Evolutionary conservation across 37 sponge, comb jelly and placozoan genomes (phyloP).

Genomic region (Spongilla lacustris): DNA sequence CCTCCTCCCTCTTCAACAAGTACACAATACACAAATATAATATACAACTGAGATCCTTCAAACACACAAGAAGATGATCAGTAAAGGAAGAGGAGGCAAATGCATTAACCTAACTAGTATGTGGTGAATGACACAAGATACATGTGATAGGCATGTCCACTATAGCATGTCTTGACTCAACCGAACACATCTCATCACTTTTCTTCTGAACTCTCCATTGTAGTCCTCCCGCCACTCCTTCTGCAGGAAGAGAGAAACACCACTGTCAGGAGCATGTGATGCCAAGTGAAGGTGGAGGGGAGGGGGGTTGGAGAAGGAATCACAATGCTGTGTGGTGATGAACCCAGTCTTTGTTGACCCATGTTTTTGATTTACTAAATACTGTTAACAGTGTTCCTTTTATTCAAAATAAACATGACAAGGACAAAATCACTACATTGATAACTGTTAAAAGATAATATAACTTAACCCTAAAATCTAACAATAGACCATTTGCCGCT

Average conservation of each 20-base stretch:
- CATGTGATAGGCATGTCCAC: constrained; percentile 6
- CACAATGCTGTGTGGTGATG: no score
- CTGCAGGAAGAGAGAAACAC: constrained; percentile 34
- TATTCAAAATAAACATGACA: no score
- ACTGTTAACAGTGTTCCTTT: no score
- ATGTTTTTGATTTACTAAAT: no score
- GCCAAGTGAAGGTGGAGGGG: no score
- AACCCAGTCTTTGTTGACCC: no score
- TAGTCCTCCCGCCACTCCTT: constrained; percentile 96
- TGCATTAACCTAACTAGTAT: constrained; percentile 11
- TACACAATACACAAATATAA: not conserved
- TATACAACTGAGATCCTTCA: not conserved
- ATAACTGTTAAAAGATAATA: no score
- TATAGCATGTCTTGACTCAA: constrained; percentile 87
- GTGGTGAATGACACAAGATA: constrained; percentile 2
- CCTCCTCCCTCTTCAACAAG: constrained; percentile 6
- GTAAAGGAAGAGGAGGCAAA: not conserved
- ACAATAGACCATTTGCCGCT: no score
- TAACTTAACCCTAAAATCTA: no score
- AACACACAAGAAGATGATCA: constrained; percentile 25
- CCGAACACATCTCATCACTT: constrained; percentile 89
- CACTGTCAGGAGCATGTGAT: not conserved
- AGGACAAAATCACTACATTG: no score
- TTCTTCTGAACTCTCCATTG: constrained; percentile 86
- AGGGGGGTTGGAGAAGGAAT: no score